A percentile compares a stretch with the other conserved stretches of the same genome.
phyloP scores from a whole-genome alignment of 2,797 vertebrate genomes.

The Amblyopsis hoosieri region DNA sequence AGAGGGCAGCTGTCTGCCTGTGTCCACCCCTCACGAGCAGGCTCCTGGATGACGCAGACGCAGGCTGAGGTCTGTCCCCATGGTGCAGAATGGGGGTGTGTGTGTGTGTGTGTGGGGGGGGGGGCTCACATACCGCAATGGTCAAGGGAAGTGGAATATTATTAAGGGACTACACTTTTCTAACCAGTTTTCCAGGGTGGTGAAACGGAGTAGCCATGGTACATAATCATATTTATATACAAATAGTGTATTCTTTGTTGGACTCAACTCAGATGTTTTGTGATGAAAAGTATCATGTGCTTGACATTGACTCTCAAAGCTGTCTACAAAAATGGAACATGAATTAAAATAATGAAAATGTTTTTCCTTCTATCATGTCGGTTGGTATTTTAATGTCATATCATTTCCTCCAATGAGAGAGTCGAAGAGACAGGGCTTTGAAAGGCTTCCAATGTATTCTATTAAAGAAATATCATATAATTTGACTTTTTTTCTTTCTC shows the following conservation, averaged over 20 bases:
- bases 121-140: not conserved
- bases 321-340: slow-evolving; percentile 15
- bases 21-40: slow-evolving; percentile 11
- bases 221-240: too few species aligned
- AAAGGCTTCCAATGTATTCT: slow-evolving; percentile 58
- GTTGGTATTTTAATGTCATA: slow-evolving; percentile 62
- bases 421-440: slow-evolving; percentile 49
- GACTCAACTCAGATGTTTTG: too few species aligned
- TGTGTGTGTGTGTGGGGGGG: slow-evolving; percentile 18
- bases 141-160: too few species aligned
- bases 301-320: slow-evolving; percentile 5
- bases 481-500: slow-evolving; percentile 46
- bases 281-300: not conserved
- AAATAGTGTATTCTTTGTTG: too few species aligned
- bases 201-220: too few species aligned
- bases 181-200: too few species aligned
- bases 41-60: slow-evolving; percentile 22
- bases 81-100: slow-evolving; percentile 22
- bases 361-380: slow-evolving; percentile 33
- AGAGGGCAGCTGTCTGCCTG: too few species aligned
- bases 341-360: slow-evolving; percentile 27
- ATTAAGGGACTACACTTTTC: too few species aligned
- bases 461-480: slow-evolving; percentile 66
- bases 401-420: slow-evolving; percentile 57
- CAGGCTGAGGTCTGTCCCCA: slow-evolving; percentile 34